Conservation (phyloP, 2,113 vertebrate species). For the Calcarius ornatus region DNA sequence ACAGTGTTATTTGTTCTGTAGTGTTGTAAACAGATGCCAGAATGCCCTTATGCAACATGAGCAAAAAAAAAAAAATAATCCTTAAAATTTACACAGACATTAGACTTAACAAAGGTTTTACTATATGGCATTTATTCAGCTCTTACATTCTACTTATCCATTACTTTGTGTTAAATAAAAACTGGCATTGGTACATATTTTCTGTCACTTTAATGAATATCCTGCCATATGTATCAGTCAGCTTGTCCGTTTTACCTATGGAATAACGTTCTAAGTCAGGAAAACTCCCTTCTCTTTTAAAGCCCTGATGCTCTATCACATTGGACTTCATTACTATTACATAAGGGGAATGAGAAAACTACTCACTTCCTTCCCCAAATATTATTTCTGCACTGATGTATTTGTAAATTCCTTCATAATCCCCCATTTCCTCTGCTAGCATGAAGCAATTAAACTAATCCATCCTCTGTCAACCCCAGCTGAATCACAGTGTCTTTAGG, state of each 20-base stretch:
- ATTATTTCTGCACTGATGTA: not conserved
- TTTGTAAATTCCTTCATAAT: not conserved
- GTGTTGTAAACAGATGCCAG: not conserved
- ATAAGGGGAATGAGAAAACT: not conserved
- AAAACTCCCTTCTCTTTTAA: not conserved
- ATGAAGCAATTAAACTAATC: not conserved
- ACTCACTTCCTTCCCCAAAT: not conserved
- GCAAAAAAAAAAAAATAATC: not conserved
- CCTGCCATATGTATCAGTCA: not conserved
- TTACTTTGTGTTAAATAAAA: slow-evolving; percentile 5
- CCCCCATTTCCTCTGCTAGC: not conserved
- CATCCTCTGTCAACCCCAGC: not conserved
- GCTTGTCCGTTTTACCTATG: not conserved
- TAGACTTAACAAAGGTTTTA: not conserved
- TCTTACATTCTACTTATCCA: not conserved
- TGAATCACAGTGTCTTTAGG: not conserved
- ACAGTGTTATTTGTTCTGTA: not conserved
- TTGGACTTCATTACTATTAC: not conserved
- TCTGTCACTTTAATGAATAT: not conserved
- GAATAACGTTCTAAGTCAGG: not conserved
- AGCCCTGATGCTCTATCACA: not conserved
- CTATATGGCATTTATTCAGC: not conserved
- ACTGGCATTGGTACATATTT: not conserved
- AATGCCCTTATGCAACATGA: not conserved
- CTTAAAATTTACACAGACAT: not conserved